Base-by-base conservation (phyloP, 2,113 vertebrate genomes). In the Suncus etruscus region DNA sequence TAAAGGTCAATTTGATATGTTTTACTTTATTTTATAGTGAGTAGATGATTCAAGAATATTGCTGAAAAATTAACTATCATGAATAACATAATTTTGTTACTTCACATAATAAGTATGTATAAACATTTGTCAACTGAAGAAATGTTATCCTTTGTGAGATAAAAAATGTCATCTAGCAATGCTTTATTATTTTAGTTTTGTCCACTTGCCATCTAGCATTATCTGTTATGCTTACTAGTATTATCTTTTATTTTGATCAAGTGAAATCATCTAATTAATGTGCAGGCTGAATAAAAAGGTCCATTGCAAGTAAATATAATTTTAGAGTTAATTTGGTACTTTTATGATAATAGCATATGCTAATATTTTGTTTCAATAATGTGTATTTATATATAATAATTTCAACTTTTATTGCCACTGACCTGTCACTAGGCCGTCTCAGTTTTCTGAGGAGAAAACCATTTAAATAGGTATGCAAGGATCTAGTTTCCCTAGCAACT, bases 401-500 rank as follows among this genome's bases (percentile, higher is more conserved):
- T 87, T 70, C 39, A 87, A 54, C 51, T 79, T 93, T 68, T 47
- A 65, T 24, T 95, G 15, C 91, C 14, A 75, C 50, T 2, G 4
- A 95, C 51, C 20, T 92, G 69, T 92, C 80, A 88, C 80, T 94
- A 95, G 65, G 75, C 7, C 66, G 96, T 65, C 94, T 95, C 50
- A 78, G 93, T 95, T 90, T 96, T 82, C 90, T 92, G 91, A 88
- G 58, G 69, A 96, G 91, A 93, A 93, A 76, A 27, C 14, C 63
- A 14, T 93, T 93, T 94, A 95, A 97, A 94, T 69, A 92, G 75
- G 91, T 83, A 84, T 93, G 83, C 78, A 87, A 94, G 51, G 92
- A 93, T 90, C 66, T 73, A 11, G 95, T 97, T 98, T 96, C 97
- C 95, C 32, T 96, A 92, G 96, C 93, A 98, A 97, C 97, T 58